Percentiles rank a stretch among this genome's conserved stretches.
Conservation (phyloP, 2,113 vertebrate genomes). For the Tupaia chinensis region DNA sequence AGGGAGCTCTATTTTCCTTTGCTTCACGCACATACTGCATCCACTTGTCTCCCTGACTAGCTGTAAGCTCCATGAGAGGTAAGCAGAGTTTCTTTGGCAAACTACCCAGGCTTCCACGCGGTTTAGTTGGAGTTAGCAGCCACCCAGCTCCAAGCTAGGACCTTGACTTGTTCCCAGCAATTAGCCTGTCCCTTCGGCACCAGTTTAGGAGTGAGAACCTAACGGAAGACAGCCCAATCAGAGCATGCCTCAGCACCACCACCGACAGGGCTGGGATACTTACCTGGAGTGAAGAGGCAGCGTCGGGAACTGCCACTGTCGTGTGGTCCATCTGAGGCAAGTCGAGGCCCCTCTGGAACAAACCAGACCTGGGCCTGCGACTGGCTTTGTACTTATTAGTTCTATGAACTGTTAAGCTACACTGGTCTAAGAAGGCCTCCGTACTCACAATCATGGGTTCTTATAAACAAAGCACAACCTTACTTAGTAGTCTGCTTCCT, state of each 20-base stretch:
- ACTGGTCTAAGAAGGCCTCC: too few relatives aligned
- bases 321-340: fast-evolving
- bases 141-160: background rate
- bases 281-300: background rate
- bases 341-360: background rate
- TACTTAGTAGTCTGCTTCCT: too few relatives aligned
- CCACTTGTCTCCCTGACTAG: background rate
- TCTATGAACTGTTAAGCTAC: too few relatives aligned
- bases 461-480: too few relatives aligned
- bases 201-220: background rate
- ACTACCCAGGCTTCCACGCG: background rate
- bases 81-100: background rate
- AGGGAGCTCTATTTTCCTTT: background rate
- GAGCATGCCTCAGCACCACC: fast-evolving
- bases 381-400: background rate
- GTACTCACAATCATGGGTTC: too few relatives aligned
- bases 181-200: background rate
- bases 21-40: background rate
- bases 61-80: background rate
- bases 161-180: background rate
- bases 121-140: background rate
- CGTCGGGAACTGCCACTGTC: background rate
- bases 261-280: background rate
- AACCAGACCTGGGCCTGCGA: background rate
- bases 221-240: background rate